Base-by-base conservation (phyloP, 2,888 invertebrate species). In the Carterocephalus palaemon region DNA sequence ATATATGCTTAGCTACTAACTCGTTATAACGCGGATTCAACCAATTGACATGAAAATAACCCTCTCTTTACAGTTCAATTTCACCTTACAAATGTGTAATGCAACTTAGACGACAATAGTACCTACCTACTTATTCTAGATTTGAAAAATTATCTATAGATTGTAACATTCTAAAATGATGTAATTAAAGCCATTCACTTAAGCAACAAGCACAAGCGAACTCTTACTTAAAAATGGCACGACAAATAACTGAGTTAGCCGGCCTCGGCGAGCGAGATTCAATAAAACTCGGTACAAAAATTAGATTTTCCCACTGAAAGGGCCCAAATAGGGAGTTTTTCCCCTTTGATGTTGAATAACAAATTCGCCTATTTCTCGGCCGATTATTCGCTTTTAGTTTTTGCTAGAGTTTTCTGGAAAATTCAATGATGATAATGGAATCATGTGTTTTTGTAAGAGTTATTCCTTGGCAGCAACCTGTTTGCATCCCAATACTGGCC, bases 241-340 rank as follows among this genome's bases (percentile, higher is more conserved):
- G 42, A 36, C 41, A 50, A 24, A 36, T 73, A 74, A 76, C 55
- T 54, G 46, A 56, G 60, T 77, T 75, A 70, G 51, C 54, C 57
- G 59, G 50, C 54, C 50, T 53, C 51, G 55, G 50, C 43, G 45
- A 49, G 54, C 54, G 52, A 56, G 56, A 53, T 52, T 57, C 59
- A 64, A 68, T 69, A 67, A 75, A 74, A 72, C 61, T 69, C 59
- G 62, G 56, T 58, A 51, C 72, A 80, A 81, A 81, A 83, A 81
- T 83, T 81, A 73, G 73, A 81, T 81, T 82, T 57, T 62, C 64
- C 28, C 42, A 39, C 46, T 51, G 48, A 53, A n/a, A n/a, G n/a
- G 54, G 57, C 54, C 48, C 52, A 41, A 48, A 54, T 51, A 59
- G 64, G 62, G 64, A 64, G 56, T 56, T 62, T 70, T 63, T 57